These are phyloP conservation scores for Papilio machaon DNA, from an alignment of 1,140 invertebrate species.

Conservation along the genomic window DNA sequence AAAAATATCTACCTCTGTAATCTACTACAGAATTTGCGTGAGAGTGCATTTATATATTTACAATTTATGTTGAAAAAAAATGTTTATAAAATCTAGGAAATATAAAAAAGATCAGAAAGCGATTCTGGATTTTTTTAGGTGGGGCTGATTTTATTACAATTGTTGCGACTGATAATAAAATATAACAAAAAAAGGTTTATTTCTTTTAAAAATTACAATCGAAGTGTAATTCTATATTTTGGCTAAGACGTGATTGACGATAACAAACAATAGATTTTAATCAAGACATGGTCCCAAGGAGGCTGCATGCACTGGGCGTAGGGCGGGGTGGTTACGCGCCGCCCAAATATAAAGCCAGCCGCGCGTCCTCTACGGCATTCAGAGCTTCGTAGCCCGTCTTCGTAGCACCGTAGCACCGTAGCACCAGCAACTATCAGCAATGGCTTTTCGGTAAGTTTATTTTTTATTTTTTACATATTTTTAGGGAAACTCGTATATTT, in stretches of 20 bases:
- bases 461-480: conserved; percentile 40
- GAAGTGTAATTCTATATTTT: not conserved
- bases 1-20: too few species aligned
- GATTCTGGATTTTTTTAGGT: too few species aligned
- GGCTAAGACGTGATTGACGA: conserved; percentile 36
- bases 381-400: conserved; percentile 39
- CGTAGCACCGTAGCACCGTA: conserved; percentile 55
- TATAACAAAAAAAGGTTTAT: not conserved
- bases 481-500: conserved; percentile 16
- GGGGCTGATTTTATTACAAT: not conserved
- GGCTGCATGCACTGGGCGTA: conserved; percentile 53
- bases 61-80: too few species aligned
- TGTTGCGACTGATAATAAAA: not conserved
- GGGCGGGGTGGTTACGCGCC: conserved; percentile 52
- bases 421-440: conserved; percentile 53
- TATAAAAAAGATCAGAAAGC: too few species aligned
- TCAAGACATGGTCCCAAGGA: conserved; percentile 39
- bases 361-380: conserved; percentile 54
- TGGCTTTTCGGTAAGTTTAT: conserved; percentile 65
- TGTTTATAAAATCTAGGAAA: too few species aligned
- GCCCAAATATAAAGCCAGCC: conserved; percentile 59
- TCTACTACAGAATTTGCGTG: too few species aligned
- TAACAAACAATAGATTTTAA: conserved; percentile 52
- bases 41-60: too few species aligned
- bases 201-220: not conserved